A percentile compares a stretch with the other conserved stretches of the same genome.
Evolutionary conservation across 1,140 invertebrate genomes (phyloP).

Genomic region (Drosophila sproati): DNA sequence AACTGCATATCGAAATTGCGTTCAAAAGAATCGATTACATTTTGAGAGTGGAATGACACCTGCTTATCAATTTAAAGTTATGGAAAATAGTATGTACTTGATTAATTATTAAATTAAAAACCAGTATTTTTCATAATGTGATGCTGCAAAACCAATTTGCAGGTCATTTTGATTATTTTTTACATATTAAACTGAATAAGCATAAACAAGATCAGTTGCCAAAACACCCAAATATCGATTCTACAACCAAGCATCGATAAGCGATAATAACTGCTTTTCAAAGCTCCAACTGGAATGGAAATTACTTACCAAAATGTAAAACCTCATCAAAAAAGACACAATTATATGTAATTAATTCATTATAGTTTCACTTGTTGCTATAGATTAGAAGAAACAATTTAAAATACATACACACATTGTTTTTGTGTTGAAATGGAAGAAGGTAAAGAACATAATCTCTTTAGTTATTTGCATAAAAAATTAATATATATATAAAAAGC

Average conservation of each 20-base stretch:
- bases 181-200: too few species aligned
- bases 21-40: conserved; percentile 6
- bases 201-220: too few species aligned
- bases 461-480: conserved; percentile 55
- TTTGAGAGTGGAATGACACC: conserved; percentile 3
- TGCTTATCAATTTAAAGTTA: background rate
- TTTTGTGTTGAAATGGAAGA: conserved; percentile 56
- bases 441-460: conserved; percentile 61
- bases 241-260: background rate
- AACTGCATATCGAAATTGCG: background rate
- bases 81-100: too few species aligned
- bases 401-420: conserved; percentile 64
- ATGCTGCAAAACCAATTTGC: too few species aligned
- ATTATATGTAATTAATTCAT: background rate
- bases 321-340: background rate
- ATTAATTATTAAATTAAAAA: too few species aligned
- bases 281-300: background rate
- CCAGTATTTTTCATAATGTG: too few species aligned
- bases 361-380: conserved; percentile 56
- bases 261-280: conserved; percentile 9
- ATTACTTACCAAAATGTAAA: background rate
- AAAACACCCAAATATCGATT: too few species aligned
- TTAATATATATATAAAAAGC: conserved; percentile 71
- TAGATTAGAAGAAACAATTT: conserved; percentile 59
- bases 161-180: too few species aligned